Base-by-base conservation (phyloP, 2,888 invertebrate genomes). In the Palloptera scutellata region DNA sequence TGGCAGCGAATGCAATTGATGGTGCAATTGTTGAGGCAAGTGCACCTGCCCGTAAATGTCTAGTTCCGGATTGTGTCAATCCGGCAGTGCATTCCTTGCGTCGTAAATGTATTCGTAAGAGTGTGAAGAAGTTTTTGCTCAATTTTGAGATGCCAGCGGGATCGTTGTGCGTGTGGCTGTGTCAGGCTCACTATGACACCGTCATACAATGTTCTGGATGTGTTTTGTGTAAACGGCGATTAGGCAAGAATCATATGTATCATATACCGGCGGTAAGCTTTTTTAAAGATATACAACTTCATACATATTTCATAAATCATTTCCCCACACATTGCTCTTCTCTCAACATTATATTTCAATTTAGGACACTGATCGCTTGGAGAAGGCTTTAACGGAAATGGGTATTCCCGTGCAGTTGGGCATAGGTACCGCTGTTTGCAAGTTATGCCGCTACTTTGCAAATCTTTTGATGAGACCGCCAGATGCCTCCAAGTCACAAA, bases 361-460 rank as follows among this genome's bases (percentile, higher is more conserved):
- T 19, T 79, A 89, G 89, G 88, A 88, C 69, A 87, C 86, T 72
- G 76, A 80, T 73, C 87, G 88, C 0, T 69, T 89, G 76, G 89
- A 89, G 79, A 87, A 88, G 62, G 80, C 87, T 4, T 86, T 94
- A 12, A 80, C 84, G 12, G 87, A 87, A 48, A 89, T 90, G 73
- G 88, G 89, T 1, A 87, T 95, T 61, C 93, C 93, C 0, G 90
- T 92, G 13, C 86, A 87, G 76, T 86, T 94, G 76, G 82, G 86
- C 1, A 80, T 90, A 75, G 90, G 91, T 69, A 90, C 91, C 0
- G 92, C 92, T 61, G 89, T 94, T 54, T 95, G 95, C 85, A 94
- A 94, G 85, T 85, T 91, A 30, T 95, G 94, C 77, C 90, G 92
- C 67, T 91, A 92, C 83, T 94, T 92, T 84, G 91, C 91, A 75